Base-by-base conservation (phyloP, 2,797 vertebrate species). In the Galaxias olidus region DNA sequence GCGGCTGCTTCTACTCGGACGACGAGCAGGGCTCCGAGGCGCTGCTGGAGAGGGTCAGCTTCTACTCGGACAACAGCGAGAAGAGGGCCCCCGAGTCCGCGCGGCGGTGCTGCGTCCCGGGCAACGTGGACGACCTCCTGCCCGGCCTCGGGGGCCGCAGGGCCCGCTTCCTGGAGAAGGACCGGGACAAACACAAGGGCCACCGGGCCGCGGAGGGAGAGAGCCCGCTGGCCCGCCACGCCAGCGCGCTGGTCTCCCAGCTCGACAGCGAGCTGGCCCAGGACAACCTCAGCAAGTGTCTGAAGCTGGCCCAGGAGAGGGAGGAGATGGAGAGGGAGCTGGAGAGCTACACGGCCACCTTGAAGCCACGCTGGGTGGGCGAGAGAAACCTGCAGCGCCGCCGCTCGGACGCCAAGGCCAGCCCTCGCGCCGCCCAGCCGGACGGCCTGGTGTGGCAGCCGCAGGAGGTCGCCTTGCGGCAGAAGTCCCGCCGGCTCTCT, bases 1-100 rank as follows among this genome's bases (percentile, higher is more conserved):
- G 89, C 18, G 90, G 91, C 63, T 93, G 92, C 80, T 92, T 93
- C 78, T 88, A 92, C 69, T 91, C 90, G 10, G 91, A 93, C 1
- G 90, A 92, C 0, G 91, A 91, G 63, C 90, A 90, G 59, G 83
- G 89, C 59, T 87, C 90, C 0, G 89, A 91, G 64, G 85, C 82
- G 10, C 86, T 92, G 1, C 69, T 92, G 52, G 90, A 92, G 62
- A 84, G 83, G 82, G 86, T 81, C 47, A 92, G 89, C 76, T 91
- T 92, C 71, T 90, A 91, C 74, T 93, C 91, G 1, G 90, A 93
- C 80, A 89, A 76, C 76, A 88, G 87, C 3, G 91, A 93, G 82
- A 92, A 82, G 62, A 89, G 87, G 64, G 17, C 64, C 46, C 77
- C 74, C 10, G 87, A 89, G 58, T 83, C 84, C 42, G 59, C 87